Evolutionary conservation across 1,140 invertebrate species (phyloP), one percentile per base, ranked within the genome.

Genomic region (Ceratitis capitata): DNA sequence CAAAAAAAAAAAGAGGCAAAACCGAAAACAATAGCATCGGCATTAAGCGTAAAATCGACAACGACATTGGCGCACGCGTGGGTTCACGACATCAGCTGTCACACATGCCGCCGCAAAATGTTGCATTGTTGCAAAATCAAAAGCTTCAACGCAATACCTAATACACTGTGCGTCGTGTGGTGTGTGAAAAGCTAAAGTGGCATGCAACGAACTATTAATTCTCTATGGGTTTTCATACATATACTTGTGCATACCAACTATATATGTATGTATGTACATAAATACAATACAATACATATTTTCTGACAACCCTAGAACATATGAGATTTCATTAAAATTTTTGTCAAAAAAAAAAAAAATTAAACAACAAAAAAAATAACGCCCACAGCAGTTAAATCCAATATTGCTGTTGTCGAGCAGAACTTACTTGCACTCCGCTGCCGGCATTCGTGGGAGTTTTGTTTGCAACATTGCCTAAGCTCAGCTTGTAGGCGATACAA

Each of bases 1-100:
- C n/a, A n/a, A n/a, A n/a, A n/a, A n/a, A n/a, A n/a, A n/a, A n/a
- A n/a, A n/a, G n/a, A n/a, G n/a, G 16, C 47, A 56, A 56, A 14
- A 56, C n/a, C 19, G 23, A 56, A 5, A 56, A 56, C 51, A 56
- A 56, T 56, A 56, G 51, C 51, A 56, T n/a, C 32, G 39, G 39
- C 29, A 19, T 29, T 16, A 29, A 61, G 23, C 26, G 26, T 61
- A 61, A 69, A 32, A 16, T 69, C 29, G 29, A 35, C 61, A 69
- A 69, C 61, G 61, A 69, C 61, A 69, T 69, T 69, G 61, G 61
- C 29, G 32, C 61, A 69, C 29, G 61, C 61, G 61, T 69, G 61
- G 61, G 61, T 69, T 69, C 29, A 69, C 61, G 61, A 69, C 61
- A 69, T 69, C 32, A 32, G 32, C 32, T 69, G 61, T 32, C 61